Conservation (phyloP, 2,888 invertebrate genomes). For the Monopis laevigella region DNA sequence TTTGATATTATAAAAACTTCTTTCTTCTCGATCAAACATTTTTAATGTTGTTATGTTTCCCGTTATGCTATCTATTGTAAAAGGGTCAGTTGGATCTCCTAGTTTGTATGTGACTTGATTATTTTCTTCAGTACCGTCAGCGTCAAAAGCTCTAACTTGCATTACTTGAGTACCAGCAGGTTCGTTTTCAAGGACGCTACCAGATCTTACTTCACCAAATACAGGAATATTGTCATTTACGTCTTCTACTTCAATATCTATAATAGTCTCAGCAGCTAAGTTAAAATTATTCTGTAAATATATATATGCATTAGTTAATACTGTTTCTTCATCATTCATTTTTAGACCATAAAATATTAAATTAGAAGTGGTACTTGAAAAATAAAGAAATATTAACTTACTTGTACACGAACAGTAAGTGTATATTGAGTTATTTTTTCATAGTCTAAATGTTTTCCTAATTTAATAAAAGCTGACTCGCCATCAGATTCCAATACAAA, state of each 20-base stretch:
- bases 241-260: conserved; percentile 83
- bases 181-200: conserved; percentile 88
- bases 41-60: conserved; percentile 87
- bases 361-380: neutral
- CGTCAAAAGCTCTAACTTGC: conserved; percentile 87
- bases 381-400: conserved; percentile 27
- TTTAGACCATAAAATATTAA: neutral
- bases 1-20: conserved; percentile 87
- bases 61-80: conserved; percentile 83
- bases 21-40: conserved; percentile 86
- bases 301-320: no score
- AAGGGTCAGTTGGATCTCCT: conserved; percentile 74
- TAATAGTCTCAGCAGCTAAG: conserved; percentile 80
- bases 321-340: no score
- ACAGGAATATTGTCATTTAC: conserved; percentile 92
- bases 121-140: conserved; percentile 83
- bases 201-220: conserved; percentile 83
- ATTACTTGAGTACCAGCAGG: conserved; percentile 84
- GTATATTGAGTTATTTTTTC: conserved; percentile 87
- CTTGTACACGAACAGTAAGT: conserved; percentile 80
- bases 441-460: conserved; percentile 82
- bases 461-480: conserved; percentile 76
- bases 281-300: conserved; percentile 77
- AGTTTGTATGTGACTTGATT: conserved; percentile 85
- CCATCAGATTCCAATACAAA: conserved; percentile 75